Percentiles rank a stretch among this genome's conserved stretches.
Conservation (phyloP, 2,888 invertebrate species). For the Parasteatoda lunata region DNA sequence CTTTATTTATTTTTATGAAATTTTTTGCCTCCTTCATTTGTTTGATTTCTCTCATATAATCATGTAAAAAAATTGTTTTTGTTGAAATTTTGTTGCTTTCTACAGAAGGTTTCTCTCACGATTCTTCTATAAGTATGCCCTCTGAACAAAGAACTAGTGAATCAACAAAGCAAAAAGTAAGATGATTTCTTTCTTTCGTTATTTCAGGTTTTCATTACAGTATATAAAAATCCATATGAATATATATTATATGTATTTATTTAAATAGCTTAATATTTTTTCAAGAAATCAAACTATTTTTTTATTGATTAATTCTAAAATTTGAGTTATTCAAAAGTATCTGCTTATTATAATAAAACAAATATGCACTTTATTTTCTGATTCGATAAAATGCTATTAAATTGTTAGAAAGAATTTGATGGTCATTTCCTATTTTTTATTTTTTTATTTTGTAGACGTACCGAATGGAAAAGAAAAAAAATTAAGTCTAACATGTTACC, state of each 20-base stretch:
- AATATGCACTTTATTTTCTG: too few species aligned
- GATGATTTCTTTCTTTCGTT: background rate
- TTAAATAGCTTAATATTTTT: background rate
- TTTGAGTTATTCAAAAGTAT: background rate
- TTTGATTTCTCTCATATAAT: background rate
- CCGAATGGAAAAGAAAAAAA: too few species aligned
- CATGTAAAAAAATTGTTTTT: slow-evolving; percentile 1
- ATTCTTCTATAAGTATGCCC: slow-evolving; percentile 45
- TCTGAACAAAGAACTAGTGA: slow-evolving; percentile 58
- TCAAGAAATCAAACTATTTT: background rate
- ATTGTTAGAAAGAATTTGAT: too few species aligned
- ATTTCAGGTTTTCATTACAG: too few species aligned
- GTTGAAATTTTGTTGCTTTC: background rate
- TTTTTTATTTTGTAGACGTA: too few species aligned
- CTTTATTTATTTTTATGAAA: background rate
- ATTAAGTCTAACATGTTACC: too few species aligned
- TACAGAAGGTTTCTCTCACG: slow-evolving; percentile 37
- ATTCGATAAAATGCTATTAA: too few species aligned
- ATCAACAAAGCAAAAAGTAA: slow-evolving; percentile 61
- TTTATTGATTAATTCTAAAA: background rate
- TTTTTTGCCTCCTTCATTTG: background rate
- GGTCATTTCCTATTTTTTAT: too few species aligned
- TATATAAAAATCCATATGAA: background rate
- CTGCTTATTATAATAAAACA: too few species aligned
- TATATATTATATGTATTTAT: background rate